These are phyloP conservation scores for Zaprionus lachaisei DNA, from an alignment of 1,140 invertebrate species.

Conservation along the genomic window DNA sequence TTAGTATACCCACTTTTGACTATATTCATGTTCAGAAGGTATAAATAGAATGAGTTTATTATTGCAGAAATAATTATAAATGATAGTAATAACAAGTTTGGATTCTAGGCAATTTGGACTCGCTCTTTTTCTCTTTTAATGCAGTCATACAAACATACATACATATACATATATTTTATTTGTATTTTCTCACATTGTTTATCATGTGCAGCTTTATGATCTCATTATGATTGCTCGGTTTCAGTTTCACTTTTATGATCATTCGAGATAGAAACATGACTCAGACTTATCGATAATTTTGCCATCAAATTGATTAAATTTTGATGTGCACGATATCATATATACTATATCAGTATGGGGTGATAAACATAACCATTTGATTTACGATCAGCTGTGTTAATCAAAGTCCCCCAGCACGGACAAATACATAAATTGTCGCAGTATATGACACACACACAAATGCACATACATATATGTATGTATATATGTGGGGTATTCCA, in stretches of 20 bases:
- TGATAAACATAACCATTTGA: slow-evolving; percentile 9
- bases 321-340: neutral
- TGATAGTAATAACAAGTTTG: neutral
- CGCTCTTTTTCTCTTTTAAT: neutral
- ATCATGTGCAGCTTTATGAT: neutral
- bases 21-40: no score
- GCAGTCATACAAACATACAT: neutral
- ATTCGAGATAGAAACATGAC: neutral
- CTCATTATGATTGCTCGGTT: neutral
- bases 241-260: neutral
- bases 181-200: neutral
- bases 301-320: neutral
- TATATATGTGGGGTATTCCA: slow-evolving; percentile 6
- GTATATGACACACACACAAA: neutral
- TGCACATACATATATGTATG: neutral
- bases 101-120: neutral
- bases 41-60: neutral
- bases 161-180: neutral
- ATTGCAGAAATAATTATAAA: neutral
- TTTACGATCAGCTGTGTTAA: slow-evolving; percentile 26
- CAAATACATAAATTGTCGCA: neutral
- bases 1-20: no score
- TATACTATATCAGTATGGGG: neutral
- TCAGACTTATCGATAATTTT: neutral
- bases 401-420: slow-evolving; percentile 2